A percentile compares a stretch with the other conserved stretches of the same genome.
phyloP scores from a whole-genome alignment of 1,140 invertebrate species.

The Drosophila orena region DNA sequence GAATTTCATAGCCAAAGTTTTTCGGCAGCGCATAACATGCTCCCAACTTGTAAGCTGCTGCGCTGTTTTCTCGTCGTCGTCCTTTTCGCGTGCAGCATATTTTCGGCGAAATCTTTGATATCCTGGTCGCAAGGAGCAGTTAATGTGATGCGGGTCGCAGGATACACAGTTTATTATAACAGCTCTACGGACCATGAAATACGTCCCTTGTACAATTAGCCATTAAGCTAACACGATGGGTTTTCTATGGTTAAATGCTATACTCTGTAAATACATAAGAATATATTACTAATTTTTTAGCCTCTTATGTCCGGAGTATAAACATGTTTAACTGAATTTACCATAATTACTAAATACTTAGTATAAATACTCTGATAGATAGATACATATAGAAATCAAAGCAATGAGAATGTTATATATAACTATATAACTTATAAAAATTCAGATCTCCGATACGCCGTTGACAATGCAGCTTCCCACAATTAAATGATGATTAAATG shows the following conservation, averaged over 20 bases:
- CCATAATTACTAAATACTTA: too few relatives aligned
- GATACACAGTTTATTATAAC: not conserved
- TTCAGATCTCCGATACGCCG: not conserved
- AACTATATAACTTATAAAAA: not conserved
- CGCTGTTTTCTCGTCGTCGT: slow-evolving; percentile 37
- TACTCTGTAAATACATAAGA: not conserved
- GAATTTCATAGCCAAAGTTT: slow-evolving; percentile 81
- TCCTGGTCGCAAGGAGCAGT: slow-evolving; percentile 24
- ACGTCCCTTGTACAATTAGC: slow-evolving; percentile 26
- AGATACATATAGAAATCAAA: too few relatives aligned
- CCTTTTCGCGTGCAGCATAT: slow-evolving; percentile 29
- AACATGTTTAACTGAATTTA: too few relatives aligned
- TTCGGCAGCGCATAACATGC: slow-evolving; percentile 63
- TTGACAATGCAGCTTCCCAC: not conserved
- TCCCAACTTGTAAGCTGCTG: slow-evolving; percentile 70
- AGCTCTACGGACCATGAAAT: not conserved
- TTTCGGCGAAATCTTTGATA: slow-evolving; percentile 59
- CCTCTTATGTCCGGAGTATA: too few relatives aligned
- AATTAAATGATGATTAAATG: too few relatives aligned
- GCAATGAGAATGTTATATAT: too few relatives aligned
- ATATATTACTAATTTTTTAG: not conserved
- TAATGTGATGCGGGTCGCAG: slow-evolving; percentile 33
- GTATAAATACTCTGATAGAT: too few relatives aligned
- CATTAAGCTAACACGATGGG: slow-evolving; percentile 7
- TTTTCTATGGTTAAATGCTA: not conserved